Evolutionary conservation across 92 coral and sea anemone genomes (phyloP), one percentile per base, ranked within the genome.

Genomic region (Siderastrea radians): DNA sequence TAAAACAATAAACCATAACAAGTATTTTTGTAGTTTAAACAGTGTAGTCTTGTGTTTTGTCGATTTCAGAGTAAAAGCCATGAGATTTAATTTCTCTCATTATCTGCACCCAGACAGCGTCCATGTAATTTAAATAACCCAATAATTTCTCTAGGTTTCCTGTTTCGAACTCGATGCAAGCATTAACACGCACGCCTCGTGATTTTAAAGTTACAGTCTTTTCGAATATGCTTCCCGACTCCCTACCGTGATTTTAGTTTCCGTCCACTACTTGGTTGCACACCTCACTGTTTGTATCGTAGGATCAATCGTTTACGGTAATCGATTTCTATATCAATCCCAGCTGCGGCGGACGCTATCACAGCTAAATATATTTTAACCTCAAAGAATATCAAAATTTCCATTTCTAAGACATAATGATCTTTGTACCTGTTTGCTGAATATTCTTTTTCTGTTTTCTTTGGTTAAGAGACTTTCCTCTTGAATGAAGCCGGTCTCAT

Each of bases 1-100:
- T 0, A 15, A 3, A 13, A 38, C 43, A 62, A 47, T 49, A 14
- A 62, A 8, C 58, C 84, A 64, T 79, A 79, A 79, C 84, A 79
- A 10, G 17, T 19, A 5, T 50, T 17, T 48, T 79, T n/a, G 1
- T 17, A 44, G 49, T 1, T 19, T 17, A 15, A 38, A 53, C 44
- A 2, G 64, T 43, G 46, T 57, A 51, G 4, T 1, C 6, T 26
- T 15, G 53, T 53, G 48, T 47, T 9, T 6, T 11, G 58, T 49
- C 38, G 38, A 26, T 26, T 26, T 26, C 0, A 26, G 38, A 26
- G 38, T 26, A 26, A 26, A 26, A 26, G 38, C 38, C 38, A 26
- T 47, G 48, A 0, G 44, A 66, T 66, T 66, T 17, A 38, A 66
- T 66, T 19, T 44, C 15, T 15, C 13, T 44, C 46, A 1, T 2